Evolutionary conservation across 2,888 invertebrate species (phyloP).

Genomic region (Zele albiditarsus): DNA sequence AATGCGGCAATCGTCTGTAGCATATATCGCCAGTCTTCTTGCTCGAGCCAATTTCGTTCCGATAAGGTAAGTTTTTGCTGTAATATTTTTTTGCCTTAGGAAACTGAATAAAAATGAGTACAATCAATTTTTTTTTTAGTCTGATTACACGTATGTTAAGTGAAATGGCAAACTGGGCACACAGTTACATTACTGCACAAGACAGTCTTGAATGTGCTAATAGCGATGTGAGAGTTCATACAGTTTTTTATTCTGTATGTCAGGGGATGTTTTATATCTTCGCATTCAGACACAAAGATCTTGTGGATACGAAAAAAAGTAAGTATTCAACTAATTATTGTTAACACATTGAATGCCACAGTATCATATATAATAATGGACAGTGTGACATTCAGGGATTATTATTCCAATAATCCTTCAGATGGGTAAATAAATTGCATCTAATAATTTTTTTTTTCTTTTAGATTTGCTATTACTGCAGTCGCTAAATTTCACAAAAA

Average conservation of each 20-base stretch:
- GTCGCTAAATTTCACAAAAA: constrained; percentile 86
- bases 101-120: neutral
- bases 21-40: constrained; percentile 84
- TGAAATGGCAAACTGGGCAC: constrained; percentile 88
- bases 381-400: no score
- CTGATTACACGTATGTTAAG: constrained; percentile 79
- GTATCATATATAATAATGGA: no score
- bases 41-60: constrained; percentile 80
- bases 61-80: constrained; percentile 74
- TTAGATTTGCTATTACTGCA: constrained; percentile 86
- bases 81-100: constrained; percentile 21
- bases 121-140: constrained; percentile 71
- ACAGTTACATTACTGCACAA: constrained; percentile 84
- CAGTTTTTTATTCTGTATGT: constrained; percentile 92
- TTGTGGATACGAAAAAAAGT: constrained; percentile 86
- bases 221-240: constrained; percentile 82
- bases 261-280: constrained; percentile 95
- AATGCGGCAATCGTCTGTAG: constrained; percentile 81
- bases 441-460: constrained; percentile 66
- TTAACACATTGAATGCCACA: neutral
- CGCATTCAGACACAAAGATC: constrained; percentile 89
- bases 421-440: constrained; percentile 14
- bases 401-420: no score
- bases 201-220: constrained; percentile 75
- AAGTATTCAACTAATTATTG: constrained; percentile 69